phyloP scores from a whole-genome alignment of 2,888 invertebrate species.

The Alsophila aescularia region DNA sequence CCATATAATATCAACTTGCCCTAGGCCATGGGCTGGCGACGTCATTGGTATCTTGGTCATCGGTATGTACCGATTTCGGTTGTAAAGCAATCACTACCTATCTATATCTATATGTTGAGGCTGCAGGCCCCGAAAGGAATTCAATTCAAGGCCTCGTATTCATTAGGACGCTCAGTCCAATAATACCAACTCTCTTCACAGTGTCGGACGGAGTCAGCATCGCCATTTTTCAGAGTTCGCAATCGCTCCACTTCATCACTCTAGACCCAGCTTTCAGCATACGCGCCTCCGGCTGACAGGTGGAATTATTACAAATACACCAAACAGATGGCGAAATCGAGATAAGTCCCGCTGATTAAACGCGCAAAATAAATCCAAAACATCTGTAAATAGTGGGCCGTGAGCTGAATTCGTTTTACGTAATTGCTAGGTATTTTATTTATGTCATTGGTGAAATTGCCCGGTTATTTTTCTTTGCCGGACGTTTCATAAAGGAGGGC shows the following conservation, averaged over 20 bases:
- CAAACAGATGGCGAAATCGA: constrained; percentile 44
- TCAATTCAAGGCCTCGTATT: too few relatives aligned
- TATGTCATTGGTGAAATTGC: constrained; percentile 37
- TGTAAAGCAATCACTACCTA: too few relatives aligned
- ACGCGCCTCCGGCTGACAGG: constrained; percentile 49
- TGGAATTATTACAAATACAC: constrained; percentile 52
- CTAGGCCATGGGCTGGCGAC: too few relatives aligned
- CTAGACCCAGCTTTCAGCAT: constrained; percentile 45
- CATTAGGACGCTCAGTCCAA: background rate
- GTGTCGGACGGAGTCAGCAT: background rate
- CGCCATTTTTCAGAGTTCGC: constrained; percentile 38
- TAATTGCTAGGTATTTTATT: constrained; percentile 41
- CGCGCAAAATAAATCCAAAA: constrained; percentile 47
- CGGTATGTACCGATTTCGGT: too few relatives aligned
- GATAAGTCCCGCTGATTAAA: constrained; percentile 53
- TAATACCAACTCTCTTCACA: background rate
- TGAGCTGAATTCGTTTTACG: constrained; percentile 34
- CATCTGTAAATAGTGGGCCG: constrained; percentile 36
- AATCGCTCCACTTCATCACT: constrained; percentile 55
- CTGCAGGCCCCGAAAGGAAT: too few relatives aligned
- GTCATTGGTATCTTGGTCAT: too few relatives aligned
- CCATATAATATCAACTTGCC: too few relatives aligned
- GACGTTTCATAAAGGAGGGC: constrained; percentile 34
- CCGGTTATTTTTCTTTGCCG: constrained; percentile 35
- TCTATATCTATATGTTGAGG: too few relatives aligned